These are phyloP conservation scores for Heteropelma amictum DNA, from an alignment of 2,888 invertebrate species.

Conservation along the genomic window DNA sequence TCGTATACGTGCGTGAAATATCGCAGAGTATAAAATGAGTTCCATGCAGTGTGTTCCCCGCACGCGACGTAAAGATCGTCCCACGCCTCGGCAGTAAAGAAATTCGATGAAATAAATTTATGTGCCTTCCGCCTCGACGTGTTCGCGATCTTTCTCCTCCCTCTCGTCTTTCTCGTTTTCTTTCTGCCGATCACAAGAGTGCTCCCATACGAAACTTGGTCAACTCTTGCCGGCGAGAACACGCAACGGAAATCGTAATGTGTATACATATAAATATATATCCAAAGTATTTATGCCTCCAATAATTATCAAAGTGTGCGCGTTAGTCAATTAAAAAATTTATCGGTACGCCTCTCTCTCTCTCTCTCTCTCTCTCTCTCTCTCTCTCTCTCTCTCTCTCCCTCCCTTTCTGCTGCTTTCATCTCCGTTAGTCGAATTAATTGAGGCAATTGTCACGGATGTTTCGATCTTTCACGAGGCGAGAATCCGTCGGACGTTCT, in stretches of 20 bases:
- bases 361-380: background rate
- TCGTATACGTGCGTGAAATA: conserved; percentile 18
- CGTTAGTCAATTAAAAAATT: conserved; percentile 37
- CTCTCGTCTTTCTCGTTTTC: background rate
- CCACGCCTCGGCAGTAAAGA: conserved; percentile 47
- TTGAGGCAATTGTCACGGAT: conserved; percentile 33
- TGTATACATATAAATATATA: background rate
- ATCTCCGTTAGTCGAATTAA: conserved; percentile 34
- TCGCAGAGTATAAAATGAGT: conserved; percentile 22
- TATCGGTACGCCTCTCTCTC: conserved; percentile 1
- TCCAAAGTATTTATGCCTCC: background rate
- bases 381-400: no score
- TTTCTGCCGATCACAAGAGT: conserved; percentile 21
- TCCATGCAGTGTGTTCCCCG: no score
- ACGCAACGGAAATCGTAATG: background rate
- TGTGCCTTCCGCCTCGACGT: conserved; percentile 23
- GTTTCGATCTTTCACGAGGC: conserved; percentile 25
- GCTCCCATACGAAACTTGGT: background rate
- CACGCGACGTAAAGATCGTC: conserved; percentile 40
- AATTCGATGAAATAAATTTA: conserved; percentile 49
- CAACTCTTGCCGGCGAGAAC: background rate
- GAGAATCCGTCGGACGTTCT: conserved; percentile 30
- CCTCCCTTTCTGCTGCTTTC: no score
- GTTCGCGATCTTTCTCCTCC: background rate
- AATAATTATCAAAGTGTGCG: conserved; percentile 25